Conservation (phyloP, 2,797 vertebrate species). For the Octomys mimax region DNA sequence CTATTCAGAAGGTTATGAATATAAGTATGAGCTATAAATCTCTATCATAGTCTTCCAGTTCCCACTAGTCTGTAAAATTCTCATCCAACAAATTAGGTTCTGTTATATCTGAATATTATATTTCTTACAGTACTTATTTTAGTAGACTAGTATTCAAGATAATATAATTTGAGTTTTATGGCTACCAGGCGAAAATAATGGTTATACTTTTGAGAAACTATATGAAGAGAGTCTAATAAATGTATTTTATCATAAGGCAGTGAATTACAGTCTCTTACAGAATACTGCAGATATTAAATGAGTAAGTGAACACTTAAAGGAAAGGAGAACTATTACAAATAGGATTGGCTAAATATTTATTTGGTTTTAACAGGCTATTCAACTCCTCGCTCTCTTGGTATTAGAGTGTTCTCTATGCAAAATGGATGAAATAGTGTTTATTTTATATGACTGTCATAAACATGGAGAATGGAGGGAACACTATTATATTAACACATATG, state of each 20-base stretch:
- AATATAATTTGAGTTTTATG: slow-evolving; percentile 75
- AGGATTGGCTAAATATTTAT: slow-evolving; percentile 1
- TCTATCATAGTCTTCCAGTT: slow-evolving; percentile 31
- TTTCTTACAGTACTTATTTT: slow-evolving; percentile 68
- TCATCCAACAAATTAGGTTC: slow-evolving; percentile 64
- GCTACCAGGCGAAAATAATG: slow-evolving; percentile 8
- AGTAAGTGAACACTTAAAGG: neutral
- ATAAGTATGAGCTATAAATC: slow-evolving; percentile 43
- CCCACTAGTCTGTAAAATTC: slow-evolving; percentile 62
- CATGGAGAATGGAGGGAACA: neutral
- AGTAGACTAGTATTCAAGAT: slow-evolving; percentile 70
- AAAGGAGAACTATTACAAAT: slow-evolving; percentile 34
- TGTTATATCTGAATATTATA: slow-evolving; percentile 60
- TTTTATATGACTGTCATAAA: neutral
- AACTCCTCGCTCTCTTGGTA: neutral
- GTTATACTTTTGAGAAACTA: slow-evolving; percentile 58
- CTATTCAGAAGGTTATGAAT: slow-evolving; percentile 4
- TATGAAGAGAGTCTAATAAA: slow-evolving; percentile 49
- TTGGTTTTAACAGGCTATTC: neutral
- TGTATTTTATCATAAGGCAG: neutral
- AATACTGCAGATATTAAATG: neutral
- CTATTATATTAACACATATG: neutral
- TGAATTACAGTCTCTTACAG: neutral
- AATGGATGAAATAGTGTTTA: neutral
- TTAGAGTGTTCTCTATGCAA: neutral